Evolutionary conservation across 2,113 vertebrate genomes (phyloP).

Genomic region (Apeltes quadracus): DNA sequence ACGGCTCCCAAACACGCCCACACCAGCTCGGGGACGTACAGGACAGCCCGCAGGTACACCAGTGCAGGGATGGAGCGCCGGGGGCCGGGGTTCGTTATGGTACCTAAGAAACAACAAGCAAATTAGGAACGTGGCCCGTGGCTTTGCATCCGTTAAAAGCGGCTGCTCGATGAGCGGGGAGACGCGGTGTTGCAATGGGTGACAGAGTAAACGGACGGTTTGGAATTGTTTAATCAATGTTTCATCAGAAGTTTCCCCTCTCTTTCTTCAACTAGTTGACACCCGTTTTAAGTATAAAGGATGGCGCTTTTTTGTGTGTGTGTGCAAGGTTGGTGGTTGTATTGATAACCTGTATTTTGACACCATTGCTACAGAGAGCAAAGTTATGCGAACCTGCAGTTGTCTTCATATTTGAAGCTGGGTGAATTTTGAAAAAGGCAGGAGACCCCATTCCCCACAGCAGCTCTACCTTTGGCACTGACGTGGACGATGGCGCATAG

Average conservation of each 20-base stretch:
- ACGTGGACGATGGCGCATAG: slow-evolving; percentile 87
- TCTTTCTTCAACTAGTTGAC: background rate
- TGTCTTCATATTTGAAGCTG: background rate
- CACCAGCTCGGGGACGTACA: slow-evolving; percentile 90
- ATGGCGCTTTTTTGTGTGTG: background rate
- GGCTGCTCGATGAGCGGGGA: background rate
- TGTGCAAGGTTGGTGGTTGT: background rate
- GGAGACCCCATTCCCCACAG: background rate
- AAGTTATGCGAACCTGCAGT: background rate
- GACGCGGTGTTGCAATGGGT: background rate
- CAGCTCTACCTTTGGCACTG: slow-evolving; percentile 90
- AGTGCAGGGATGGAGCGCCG: slow-evolving; percentile 90
- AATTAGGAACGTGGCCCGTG: background rate
- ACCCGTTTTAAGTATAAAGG: background rate
- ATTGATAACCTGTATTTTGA: background rate
- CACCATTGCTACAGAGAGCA: background rate
- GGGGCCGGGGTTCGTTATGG: slow-evolving; percentile 91
- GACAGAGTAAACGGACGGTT: background rate
- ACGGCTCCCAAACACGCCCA: slow-evolving; percentile 90
- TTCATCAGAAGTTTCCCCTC: background rate
- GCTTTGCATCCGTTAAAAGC: background rate
- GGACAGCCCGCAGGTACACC: slow-evolving; percentile 88
- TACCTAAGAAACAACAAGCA: slow-evolving; percentile 81
- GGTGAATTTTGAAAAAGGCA: background rate
- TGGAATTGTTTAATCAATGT: background rate